Percentiles rank a stretch among this genome's conserved stretches.
Evolutionary conservation across 2,113 vertebrate genomes (phyloP).

Genomic region (Pteronura brasiliensis): DNA sequence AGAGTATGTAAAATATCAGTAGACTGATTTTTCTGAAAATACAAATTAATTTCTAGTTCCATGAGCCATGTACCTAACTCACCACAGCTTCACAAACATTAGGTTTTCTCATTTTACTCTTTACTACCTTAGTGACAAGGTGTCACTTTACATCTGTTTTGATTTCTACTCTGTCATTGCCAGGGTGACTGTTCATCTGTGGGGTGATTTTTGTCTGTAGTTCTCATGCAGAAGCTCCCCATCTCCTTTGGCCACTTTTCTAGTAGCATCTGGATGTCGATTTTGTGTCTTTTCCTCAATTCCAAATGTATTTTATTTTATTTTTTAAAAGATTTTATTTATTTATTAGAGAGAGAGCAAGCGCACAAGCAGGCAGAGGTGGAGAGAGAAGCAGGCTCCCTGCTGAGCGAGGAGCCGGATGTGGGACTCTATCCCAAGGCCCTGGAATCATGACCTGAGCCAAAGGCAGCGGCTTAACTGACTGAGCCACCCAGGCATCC

Average conservation of each 20-base stretch:
- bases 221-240: background rate
- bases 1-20: background rate
- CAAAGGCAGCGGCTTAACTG: too few species aligned
- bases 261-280: background rate
- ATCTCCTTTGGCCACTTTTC: background rate
- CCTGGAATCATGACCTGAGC: too few species aligned
- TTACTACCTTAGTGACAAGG: background rate
- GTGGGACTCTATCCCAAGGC: too few species aligned
- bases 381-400: too few species aligned
- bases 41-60: background rate
- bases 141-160: background rate
- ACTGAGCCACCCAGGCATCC: too few species aligned
- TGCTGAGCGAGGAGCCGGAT: too few species aligned
- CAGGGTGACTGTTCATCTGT: background rate
- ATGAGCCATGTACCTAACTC: background rate
- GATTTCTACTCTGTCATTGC: conserved; percentile 8
- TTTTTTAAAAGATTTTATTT: too few species aligned
- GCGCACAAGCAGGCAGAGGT: too few species aligned
- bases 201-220: background rate
- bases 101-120: background rate
- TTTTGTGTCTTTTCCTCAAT: background rate
- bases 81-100: background rate
- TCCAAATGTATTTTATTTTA: background rate
- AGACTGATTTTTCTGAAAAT: background rate
- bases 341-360: too few species aligned